Percentiles rank a stretch among this genome's conserved stretches.
Evolutionary conservation across 2,888 invertebrate species (phyloP).

Genomic region (Melanargia galathea): DNA sequence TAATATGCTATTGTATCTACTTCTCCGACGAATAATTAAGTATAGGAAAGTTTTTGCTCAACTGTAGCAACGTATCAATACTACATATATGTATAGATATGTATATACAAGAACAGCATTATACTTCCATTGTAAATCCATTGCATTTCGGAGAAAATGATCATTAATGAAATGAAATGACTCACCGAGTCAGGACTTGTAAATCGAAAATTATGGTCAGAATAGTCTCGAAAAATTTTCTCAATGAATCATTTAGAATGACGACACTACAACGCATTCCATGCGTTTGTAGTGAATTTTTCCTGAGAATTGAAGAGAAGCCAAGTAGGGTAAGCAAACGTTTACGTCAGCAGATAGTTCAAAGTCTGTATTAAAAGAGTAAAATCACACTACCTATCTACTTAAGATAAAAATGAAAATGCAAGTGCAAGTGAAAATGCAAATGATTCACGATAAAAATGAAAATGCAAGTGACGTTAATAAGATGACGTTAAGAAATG

Average conservation of each 20-base stretch:
- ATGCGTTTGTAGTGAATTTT: conserved; percentile 10
- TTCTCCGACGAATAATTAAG: too few relatives aligned
- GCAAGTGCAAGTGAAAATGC: too few relatives aligned
- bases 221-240: conserved; percentile 6
- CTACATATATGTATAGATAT: too few relatives aligned
- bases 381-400: not conserved
- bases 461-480: too few relatives aligned
- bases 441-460: too few relatives aligned
- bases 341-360: conserved; percentile 16
- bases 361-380: conserved; percentile 13
- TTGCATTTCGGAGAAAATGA: conserved; percentile 3
- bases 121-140: not conserved
- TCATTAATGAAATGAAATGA: conserved; percentile 9
- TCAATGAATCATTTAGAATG: conserved; percentile 17
- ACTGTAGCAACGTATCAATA: too few relatives aligned
- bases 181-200: conserved; percentile 1
- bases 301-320: conserved; percentile 14
- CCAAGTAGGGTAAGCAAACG: not conserved
- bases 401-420: too few relatives aligned
- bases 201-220: conserved; percentile 4
- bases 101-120: too few relatives aligned
- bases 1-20: too few relatives aligned
- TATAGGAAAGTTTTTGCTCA: not conserved
- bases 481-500: too few relatives aligned
- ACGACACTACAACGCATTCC: conserved; percentile 2